Base-by-base conservation (phyloP, 2,113 vertebrate genomes). In the Heteronetta atricapilla region DNA sequence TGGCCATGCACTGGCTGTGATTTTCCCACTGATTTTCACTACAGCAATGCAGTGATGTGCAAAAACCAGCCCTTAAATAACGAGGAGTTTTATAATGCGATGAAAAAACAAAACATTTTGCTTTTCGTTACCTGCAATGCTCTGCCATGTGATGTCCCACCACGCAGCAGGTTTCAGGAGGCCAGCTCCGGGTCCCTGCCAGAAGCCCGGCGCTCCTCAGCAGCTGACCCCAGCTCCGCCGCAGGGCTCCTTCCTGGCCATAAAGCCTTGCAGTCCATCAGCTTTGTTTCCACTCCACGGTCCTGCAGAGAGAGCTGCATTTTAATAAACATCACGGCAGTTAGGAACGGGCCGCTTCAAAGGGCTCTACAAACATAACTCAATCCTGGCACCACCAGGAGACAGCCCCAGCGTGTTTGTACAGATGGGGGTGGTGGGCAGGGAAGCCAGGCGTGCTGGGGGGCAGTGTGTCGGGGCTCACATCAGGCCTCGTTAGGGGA, bases 321-420 rank as follows among this genome's bases (percentile, higher is more conserved):
- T 94, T 82, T 82, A 91, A 95, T 77, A 97, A 97, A 96, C 95
- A 92, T 0, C 1, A 13, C 0, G 31, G 74, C 29, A 72, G 96
- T 6, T 72, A 89, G 56, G 73, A 95, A 92, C 68, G 44, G 83
- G 25, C 55, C 40, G 33, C 88, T 95, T 97, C 94, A 94, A 97
- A 96, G 90, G 44, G 73, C 74, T 95, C 46, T 31, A 9, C 91
- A 96, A 96, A 92, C 95, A 81, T 9, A 89, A 75, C 67, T 82
- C 89, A 19, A 64, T 44, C 77, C 68, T 20, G 48, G 76, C 91
- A 83, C n/a, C 94, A 34, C 92, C 78, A 13, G 91, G 95, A 56
- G 80, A 15, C 38, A 7, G 42, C 1, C 25, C 28, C 13, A 56
- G 88, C 4, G 48, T 97, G 95, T 97, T 97, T 97, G 93, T 31